Conservation (phyloP, 2,113 vertebrate genomes). For the Pluvianellus socialis region DNA sequence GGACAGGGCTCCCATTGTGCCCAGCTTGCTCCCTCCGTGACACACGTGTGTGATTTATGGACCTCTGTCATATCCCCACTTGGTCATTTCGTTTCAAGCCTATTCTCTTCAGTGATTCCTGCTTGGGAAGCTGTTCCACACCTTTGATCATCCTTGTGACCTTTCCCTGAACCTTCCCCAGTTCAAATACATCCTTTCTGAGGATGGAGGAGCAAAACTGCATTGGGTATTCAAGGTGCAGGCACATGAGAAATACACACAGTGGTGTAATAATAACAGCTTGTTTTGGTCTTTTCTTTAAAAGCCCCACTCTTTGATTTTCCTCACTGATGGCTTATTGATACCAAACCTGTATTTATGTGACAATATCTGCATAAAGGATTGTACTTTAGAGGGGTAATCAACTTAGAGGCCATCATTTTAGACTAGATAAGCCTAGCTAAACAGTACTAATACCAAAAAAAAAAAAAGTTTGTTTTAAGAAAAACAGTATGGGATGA, state of each 20-base stretch:
- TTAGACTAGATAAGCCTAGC: not conserved
- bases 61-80: not conserved
- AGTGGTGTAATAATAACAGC: not conserved
- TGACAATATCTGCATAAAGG: not conserved
- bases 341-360: not conserved
- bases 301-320: not conserved
- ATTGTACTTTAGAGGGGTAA: not conserved
- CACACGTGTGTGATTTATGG: not conserved
- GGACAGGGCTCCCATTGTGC: slow-evolving; percentile 10
- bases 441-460: not conserved
- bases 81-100: not conserved
- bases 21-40: not conserved
- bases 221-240: not conserved
- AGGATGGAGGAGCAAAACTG: not conserved
- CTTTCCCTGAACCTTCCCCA: slow-evolving; percentile 31
- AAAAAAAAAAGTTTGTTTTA: not conserved
- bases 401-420: not conserved
- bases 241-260: not conserved
- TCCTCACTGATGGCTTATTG: not conserved
- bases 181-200: not conserved
- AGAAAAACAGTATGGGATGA: not conserved
- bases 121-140: slow-evolving; percentile 15
- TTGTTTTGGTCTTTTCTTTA: not conserved
- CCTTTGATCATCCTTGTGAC: slow-evolving; percentile 59
- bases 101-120: not conserved